Conservation (phyloP, 2,797 vertebrate genomes). For the Aplochiton taeniatus region DNA sequence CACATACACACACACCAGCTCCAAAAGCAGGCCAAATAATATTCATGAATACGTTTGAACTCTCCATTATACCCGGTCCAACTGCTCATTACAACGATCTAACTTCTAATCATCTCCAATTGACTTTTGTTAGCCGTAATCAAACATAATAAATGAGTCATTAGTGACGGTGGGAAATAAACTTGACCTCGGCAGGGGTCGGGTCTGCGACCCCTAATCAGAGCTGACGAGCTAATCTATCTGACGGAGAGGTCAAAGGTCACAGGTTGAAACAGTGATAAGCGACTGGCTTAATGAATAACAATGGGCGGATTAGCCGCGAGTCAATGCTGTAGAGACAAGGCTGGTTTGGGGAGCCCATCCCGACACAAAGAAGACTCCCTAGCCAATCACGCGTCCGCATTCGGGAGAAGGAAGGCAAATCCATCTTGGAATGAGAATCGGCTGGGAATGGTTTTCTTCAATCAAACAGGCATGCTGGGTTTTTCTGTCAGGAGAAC, state of each 20-base stretch:
- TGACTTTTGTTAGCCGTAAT: constrained; percentile 41
- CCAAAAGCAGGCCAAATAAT: not conserved
- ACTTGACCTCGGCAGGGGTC: constrained; percentile 62
- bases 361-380: too few relatives aligned
- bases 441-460: too few relatives aligned
- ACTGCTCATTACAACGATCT: constrained; percentile 27
- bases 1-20: constrained; percentile 19
- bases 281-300: constrained; percentile 69
- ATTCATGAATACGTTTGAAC: constrained; percentile 12
- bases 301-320: constrained; percentile 70
- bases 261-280: constrained; percentile 67
- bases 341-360: too few relatives aligned
- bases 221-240: constrained; percentile 68
- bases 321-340: constrained; percentile 36
- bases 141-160: constrained; percentile 53
- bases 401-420: too few relatives aligned
- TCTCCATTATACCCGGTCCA: constrained; percentile 22
- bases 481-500: too few relatives aligned
- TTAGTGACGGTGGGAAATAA: constrained; percentile 61
- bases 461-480: too few relatives aligned
- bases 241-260: constrained; percentile 68
- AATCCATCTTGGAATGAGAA: too few relatives aligned
- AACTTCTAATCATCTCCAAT: constrained; percentile 24
- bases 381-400: too few relatives aligned
- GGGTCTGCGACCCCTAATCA: constrained; percentile 65